Base-by-base conservation (phyloP, 2,888 invertebrate species). In the Leucophenga maculata region DNA sequence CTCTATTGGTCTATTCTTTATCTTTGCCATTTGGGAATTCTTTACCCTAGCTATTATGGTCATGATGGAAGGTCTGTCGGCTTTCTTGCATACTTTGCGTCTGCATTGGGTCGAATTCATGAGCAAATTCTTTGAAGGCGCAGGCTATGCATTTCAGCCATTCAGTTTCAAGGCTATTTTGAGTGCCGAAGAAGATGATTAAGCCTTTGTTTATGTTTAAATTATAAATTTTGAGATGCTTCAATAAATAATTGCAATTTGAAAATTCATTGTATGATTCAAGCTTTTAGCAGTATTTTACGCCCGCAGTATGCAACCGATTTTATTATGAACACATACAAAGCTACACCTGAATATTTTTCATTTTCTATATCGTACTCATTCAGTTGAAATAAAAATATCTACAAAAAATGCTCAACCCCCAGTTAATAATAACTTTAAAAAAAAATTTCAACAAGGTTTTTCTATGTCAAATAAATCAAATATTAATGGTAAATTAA, bases 11-110 rank as follows among this genome's bases (percentile, higher is more conserved):
- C 89, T 98, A 59, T 97, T 94, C 90, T 89, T 93, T 31, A 92
- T 97, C 62, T 99, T 99, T 90, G 94, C 93, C 74, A 92, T 94
- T 85, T 99, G 99, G 97, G 94, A 95, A 68, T 91, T 93, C 68
- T 93, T 99, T 76, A 99, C 99, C 0, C 91, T 99, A 64, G 95
- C 95, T 80, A 98, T 99, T 88, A 92, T 99, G 77, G 95, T 99
- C 74, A 92, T 99, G 87, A 99, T 99, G 99, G 99, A 99, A 90
- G 99, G 99, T 0, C 91, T 99, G n/a, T 99, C 98, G 14, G 99
- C 99, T 57, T 99, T 99, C 91, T 91, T 99, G 78, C 99, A 99
- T 88, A 98, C 99, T 0, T 92, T 99, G 81, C 96, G 99, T 92
- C 92, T 98, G 84, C 98, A 98, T 89, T 98, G 98, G 95, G 97